Evolutionary conservation across 2,113 vertebrate genomes (phyloP).

Genomic region (Aldabrachelys gigantea): DNA sequence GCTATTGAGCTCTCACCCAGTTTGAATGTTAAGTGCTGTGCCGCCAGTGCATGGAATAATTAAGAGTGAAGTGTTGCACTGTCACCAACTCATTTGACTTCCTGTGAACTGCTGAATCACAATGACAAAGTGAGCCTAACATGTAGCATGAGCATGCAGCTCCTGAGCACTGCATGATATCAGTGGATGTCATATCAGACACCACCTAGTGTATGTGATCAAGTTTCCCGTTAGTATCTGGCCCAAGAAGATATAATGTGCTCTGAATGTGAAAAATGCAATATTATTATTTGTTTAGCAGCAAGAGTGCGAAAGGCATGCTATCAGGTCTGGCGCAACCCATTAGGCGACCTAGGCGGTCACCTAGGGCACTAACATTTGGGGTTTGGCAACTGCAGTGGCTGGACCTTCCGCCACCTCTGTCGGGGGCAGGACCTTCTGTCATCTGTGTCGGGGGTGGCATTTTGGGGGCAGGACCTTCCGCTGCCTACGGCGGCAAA

Average conservation of each 20-base stretch:
- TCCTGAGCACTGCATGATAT: neutral
- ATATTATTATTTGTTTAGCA: neutral
- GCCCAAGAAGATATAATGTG: neutral
- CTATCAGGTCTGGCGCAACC: neutral
- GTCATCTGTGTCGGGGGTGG: too few relatives aligned
- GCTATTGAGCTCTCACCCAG: fast-evolving
- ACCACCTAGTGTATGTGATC: neutral
- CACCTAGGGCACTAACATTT: too few relatives aligned
- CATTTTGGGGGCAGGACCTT: too few relatives aligned
- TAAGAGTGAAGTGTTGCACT: neutral
- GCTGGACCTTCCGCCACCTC: too few relatives aligned
- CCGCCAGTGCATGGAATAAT: neutral
- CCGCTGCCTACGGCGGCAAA: too few relatives aligned
- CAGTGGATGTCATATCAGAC: neutral
- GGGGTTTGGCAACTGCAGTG: too few relatives aligned
- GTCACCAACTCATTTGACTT: neutral
- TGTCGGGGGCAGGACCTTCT: too few relatives aligned
- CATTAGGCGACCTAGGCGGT: too few relatives aligned
- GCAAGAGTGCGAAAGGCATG: neutral
- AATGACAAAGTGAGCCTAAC: neutral
- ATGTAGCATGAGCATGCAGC: too few relatives aligned
- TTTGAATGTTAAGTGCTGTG: neutral
- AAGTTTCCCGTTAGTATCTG: neutral
- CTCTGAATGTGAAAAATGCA: neutral
- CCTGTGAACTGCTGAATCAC: fast-evolving